Evolutionary conservation across 2,888 invertebrate genomes (phyloP).

Genomic region (Germaria angustata): DNA sequence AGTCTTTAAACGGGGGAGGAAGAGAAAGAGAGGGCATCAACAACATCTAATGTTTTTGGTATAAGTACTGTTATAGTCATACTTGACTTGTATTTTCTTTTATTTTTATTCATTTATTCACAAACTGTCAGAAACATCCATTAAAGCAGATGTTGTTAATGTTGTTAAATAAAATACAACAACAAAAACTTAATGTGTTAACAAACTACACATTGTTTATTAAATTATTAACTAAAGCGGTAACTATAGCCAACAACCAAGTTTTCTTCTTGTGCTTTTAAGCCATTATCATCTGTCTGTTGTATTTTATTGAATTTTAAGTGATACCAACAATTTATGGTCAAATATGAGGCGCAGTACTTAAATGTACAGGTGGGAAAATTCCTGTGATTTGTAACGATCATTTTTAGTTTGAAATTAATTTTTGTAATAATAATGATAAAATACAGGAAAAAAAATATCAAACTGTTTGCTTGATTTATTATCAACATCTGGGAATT

Average conservation of each 20-base stretch:
- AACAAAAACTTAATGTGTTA: constrained; percentile 52
- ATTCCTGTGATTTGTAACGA: constrained; percentile 64
- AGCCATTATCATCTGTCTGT: background rate
- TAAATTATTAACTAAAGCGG: constrained; percentile 58
- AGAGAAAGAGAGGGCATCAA: background rate
- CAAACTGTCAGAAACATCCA: constrained; percentile 22
- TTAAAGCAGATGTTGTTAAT: constrained; percentile 46
- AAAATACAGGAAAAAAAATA: background rate
- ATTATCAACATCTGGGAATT: constrained; percentile 54
- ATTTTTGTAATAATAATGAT: constrained; percentile 45
- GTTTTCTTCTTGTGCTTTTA: background rate
- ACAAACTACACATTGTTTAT: constrained; percentile 62
- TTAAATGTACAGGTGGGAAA: constrained; percentile 59
- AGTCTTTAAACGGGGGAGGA: background rate
- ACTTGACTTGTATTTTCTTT: constrained; percentile 2
- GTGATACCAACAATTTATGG: constrained; percentile 52
- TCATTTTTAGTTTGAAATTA: constrained; percentile 61
- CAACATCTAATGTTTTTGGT: constrained; percentile 1
- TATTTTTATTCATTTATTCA: constrained; percentile 21
- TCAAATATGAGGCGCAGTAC: constrained; percentile 53
- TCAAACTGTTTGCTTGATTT: constrained; percentile 50
- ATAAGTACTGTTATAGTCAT: constrained; percentile 17
- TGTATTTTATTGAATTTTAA: constrained; percentile 56
- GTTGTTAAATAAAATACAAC: constrained; percentile 34
- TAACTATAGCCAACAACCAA: constrained; percentile 37